Conservation (phyloP, 2,113 vertebrate genomes). For the Mastomys coucha region DNA sequence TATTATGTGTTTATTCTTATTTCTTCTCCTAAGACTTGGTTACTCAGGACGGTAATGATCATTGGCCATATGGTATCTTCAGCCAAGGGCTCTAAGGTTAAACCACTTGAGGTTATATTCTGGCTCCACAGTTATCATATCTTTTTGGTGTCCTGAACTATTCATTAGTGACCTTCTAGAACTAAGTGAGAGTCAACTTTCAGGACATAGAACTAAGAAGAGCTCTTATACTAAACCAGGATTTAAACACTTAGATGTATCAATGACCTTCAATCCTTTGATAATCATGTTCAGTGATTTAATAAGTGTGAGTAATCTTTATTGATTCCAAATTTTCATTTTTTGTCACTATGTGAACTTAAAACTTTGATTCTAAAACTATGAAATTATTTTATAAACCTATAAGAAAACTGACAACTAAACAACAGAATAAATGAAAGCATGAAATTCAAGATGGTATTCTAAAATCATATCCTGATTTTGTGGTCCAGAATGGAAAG, state of each 20-base stretch:
- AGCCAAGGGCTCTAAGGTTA: background rate
- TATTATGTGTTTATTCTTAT: background rate
- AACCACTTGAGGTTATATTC: background rate
- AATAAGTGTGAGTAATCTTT: background rate
- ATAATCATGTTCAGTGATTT: background rate
- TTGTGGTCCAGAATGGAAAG: slow-evolving; percentile 1
- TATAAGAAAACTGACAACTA: slow-evolving; percentile 20
- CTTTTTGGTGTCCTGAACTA: background rate
- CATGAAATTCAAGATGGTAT: slow-evolving; percentile 31
- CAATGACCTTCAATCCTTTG: background rate
- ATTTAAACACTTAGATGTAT: background rate
- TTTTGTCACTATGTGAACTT: background rate
- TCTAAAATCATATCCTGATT: slow-evolving; percentile 45
- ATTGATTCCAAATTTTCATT: background rate
- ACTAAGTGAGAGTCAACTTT: background rate
- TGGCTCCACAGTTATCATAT: background rate
- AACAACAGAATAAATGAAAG: background rate
- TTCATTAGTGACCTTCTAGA: background rate
- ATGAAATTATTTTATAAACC: background rate
- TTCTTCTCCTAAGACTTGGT: background rate
- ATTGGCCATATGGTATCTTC: background rate
- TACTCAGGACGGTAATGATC: background rate
- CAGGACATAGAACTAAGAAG: background rate
- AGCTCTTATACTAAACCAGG: background rate
- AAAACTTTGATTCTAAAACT: background rate